Conservation (phyloP, 2,797 vertebrate species). For the Agapornis canus region DNA sequence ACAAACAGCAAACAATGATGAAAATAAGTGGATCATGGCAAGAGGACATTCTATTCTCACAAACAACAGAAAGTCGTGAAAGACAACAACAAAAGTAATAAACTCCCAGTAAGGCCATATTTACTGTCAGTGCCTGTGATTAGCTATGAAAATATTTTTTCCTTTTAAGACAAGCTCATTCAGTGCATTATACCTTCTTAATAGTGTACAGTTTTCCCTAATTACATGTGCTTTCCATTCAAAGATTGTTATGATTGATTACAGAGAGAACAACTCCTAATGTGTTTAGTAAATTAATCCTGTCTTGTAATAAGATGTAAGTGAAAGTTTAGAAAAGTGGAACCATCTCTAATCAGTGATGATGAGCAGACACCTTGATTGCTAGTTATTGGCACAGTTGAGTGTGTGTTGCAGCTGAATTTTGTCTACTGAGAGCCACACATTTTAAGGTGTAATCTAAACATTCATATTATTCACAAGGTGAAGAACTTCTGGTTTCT, state of each 20-base stretch:
- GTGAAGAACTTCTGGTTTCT: neutral
- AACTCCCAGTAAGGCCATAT: slow-evolving; percentile 48
- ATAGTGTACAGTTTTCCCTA: neutral
- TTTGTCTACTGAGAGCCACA: neutral
- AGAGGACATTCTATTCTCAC: slow-evolving; percentile 17
- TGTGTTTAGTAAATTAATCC: neutral
- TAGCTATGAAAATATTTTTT: neutral
- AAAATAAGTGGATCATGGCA: neutral
- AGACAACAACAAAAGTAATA: slow-evolving; percentile 4
- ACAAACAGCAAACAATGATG: slow-evolving; percentile 19
- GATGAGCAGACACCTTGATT: neutral
- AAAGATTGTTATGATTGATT: neutral
- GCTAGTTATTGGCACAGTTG: neutral
- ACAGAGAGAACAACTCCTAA: neutral
- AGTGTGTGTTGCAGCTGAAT: neutral
- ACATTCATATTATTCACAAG: neutral
- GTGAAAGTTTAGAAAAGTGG: neutral
- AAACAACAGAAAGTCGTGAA: neutral
- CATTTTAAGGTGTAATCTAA: neutral
- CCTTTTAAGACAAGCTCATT: slow-evolving; percentile 36
- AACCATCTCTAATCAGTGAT: neutral
- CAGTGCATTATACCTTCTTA: slow-evolving; percentile 15
- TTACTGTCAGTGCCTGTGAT: slow-evolving; percentile 50
- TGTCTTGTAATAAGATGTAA: neutral
- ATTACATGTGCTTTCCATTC: neutral